Conservation (phyloP, 2,888 invertebrate genomes). For the Cheilosia scutellata region DNA sequence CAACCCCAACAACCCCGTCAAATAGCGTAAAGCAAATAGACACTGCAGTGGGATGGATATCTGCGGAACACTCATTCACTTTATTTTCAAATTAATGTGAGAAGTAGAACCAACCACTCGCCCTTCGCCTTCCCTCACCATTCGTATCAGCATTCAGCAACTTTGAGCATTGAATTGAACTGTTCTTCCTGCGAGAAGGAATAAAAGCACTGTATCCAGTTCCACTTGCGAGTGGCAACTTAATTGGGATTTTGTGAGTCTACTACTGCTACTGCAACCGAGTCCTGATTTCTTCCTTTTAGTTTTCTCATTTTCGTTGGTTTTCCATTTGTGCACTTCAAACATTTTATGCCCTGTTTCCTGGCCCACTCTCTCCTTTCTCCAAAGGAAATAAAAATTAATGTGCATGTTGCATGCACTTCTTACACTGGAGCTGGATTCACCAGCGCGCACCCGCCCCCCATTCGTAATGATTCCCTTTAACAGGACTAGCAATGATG, state of each 20-base stretch:
- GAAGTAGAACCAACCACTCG: conserved; percentile 23
- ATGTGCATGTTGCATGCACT: conserved; percentile 63
- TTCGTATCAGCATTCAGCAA: not conserved
- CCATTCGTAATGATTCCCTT: conserved; percentile 24
- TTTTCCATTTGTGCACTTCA: conserved; percentile 38
- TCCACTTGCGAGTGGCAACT: conserved; percentile 56
- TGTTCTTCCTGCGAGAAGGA: conserved; percentile 13
- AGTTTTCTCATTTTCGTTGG: conserved; percentile 35
- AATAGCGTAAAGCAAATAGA: conserved; percentile 50
- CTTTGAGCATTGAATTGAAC: conserved; percentile 56
- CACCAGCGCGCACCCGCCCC: not conserved
- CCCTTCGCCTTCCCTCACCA: not conserved
- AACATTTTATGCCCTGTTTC: conserved; percentile 26
- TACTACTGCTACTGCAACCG: not conserved
- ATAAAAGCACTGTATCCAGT: conserved; percentile 36
- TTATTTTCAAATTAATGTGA: conserved; percentile 67
- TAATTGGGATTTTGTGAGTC: conserved; percentile 64
- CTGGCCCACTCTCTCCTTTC: not conserved
- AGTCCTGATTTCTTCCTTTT: conserved; percentile 39
- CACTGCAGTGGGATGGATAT: conserved; percentile 31
- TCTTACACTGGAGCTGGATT: not conserved
- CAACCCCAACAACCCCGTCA: conserved; percentile 61
- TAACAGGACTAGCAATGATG: not conserved
- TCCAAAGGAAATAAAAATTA: conserved; percentile 44
- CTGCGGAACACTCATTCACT: conserved; percentile 54